These are phyloP conservation scores for Chelonus insularis DNA, from an alignment of 1,140 invertebrate genomes.

Conservation along the genomic window DNA sequence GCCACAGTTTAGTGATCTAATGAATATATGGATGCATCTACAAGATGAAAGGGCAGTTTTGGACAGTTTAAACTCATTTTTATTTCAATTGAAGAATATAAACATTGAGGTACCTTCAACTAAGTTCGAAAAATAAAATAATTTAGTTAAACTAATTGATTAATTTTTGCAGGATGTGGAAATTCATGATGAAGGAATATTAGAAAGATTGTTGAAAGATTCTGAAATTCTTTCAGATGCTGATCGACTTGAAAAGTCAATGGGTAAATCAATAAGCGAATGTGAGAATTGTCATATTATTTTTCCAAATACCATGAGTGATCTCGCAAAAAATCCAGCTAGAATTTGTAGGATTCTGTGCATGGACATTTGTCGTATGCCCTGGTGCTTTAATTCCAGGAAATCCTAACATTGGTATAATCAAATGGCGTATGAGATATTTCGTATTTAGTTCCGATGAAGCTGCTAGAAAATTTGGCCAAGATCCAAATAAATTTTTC, in stretches of 20 bases:
- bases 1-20: constrained; percentile 68
- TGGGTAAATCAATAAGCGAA: constrained; percentile 52
- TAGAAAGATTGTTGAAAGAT: constrained; percentile 43
- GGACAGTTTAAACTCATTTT: constrained; percentile 63
- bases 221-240: constrained; percentile 55
- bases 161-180: constrained; percentile 35
- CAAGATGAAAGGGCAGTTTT: constrained; percentile 68
- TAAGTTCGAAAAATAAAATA: too few species aligned
- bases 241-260: constrained; percentile 54
- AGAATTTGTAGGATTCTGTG: constrained; percentile 71
- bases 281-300: constrained; percentile 52
- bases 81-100: constrained; percentile 58
- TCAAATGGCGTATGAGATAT: constrained; percentile 59
- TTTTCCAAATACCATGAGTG: constrained; percentile 47
- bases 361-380: constrained; percentile 62
- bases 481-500: constrained; percentile 64
- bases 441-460: constrained; percentile 65
- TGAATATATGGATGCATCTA: constrained; percentile 65
- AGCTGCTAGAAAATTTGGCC: constrained; percentile 63
- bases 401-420: constrained; percentile 68
- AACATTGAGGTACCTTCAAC: constrained; percentile 56
- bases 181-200: constrained; percentile 43
- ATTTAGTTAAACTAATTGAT: constrained; percentile 7
- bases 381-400: constrained; percentile 67
- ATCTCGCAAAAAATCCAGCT: constrained; percentile 57